Evolutionary conservation across 1,140 invertebrate species (phyloP), one percentile per base, ranked within the genome.

Genomic region (Cherax destructor): DNA sequence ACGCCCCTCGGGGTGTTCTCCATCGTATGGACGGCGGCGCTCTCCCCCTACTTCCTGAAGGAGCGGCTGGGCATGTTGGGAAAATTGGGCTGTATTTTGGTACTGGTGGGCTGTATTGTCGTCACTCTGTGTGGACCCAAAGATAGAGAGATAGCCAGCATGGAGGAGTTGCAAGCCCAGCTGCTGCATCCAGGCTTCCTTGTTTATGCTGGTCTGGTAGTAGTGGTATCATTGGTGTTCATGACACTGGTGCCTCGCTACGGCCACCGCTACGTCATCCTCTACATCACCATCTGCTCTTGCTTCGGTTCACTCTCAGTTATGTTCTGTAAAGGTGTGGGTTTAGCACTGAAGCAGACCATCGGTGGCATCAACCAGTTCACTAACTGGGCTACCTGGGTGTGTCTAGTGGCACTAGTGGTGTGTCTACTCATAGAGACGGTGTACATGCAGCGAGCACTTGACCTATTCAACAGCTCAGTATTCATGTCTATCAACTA

Each of bases 401-500:
- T 92, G 10, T 92, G 83, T 52, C 41, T 92, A 30, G 77, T 93
- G 30, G 85, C 86, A 41, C 83, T 93, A 7, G 41, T 92, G 10
- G 78, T 77, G 65, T 93, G 92, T 50, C 79, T 93, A 1, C 74
- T 93, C 1, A 90, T 92, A 13, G 92, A 93, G 80, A 93, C 92
- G 30, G 79, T 91, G 7, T 93, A 93, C 83, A 93, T 90, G 91
- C 92, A 93, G 80, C 77, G 87, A 24, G 91, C 90, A 18, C 90
- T 93, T 21, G 92, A 93, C 78, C 86, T 93, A 5, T 93, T 93
- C 83, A 93, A 93, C 76, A 93, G 90, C 69, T 92, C 92, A 7
- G 88, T 93, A n/a, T 91, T 93, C 41, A 93, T 93, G 92, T 93
- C 92, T 56, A 80, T 93, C 49, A 93, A 91, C 61, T 93, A 93